Evolutionary conservation across 2,888 invertebrate species (phyloP).

Genomic region (Glyphotaelius pellucidus): DNA sequence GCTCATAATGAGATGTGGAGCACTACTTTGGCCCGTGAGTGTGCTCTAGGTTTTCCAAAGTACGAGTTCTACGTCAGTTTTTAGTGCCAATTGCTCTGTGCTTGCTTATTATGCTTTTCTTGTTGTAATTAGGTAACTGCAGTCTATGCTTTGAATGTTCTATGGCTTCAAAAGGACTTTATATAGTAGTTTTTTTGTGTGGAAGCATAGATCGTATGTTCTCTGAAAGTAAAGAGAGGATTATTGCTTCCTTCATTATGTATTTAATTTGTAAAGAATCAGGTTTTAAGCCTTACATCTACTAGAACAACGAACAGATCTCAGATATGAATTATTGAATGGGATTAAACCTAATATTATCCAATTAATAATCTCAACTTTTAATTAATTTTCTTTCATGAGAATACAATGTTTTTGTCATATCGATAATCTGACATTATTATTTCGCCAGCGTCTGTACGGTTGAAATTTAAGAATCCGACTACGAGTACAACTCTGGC

Average conservation of each 20-base stretch:
- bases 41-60: background rate
- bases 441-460: too few relatives aligned
- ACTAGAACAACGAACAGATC: background rate
- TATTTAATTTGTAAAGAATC: background rate
- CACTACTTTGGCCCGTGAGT: background rate
- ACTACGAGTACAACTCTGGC: too few relatives aligned
- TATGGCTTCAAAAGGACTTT: background rate
- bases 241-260: background rate
- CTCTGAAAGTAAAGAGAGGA: background rate
- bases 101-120: background rate
- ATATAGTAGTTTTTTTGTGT: background rate
- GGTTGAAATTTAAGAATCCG: too few relatives aligned
- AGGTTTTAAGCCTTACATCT: background rate
- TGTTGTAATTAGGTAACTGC: background rate
- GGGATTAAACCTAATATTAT: background rate
- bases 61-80: background rate
- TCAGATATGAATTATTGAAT: background rate
- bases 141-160: constrained; percentile 1
- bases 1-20: constrained; percentile 27
- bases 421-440: background rate
- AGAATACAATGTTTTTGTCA: background rate
- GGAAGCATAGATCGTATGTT: background rate
- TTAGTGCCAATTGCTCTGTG: background rate
- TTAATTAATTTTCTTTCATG: background rate
- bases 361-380: too few relatives aligned